These are phyloP conservation scores for Maniola hyperantus DNA, from an alignment of 2,888 invertebrate genomes.

Conservation along the genomic window DNA sequence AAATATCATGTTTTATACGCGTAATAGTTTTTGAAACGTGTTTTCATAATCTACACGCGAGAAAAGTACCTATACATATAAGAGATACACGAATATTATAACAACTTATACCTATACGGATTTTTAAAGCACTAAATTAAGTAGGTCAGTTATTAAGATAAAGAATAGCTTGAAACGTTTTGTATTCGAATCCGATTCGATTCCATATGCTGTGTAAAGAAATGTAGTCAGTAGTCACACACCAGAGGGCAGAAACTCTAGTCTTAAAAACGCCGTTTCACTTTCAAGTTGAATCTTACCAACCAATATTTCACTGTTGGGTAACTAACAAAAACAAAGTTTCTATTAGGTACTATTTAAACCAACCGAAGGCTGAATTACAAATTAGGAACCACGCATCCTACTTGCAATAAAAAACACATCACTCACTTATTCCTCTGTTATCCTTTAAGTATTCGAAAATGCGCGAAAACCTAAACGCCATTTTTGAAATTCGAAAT, in stretches of 20 bases:
- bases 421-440: conserved; percentile 39
- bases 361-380: conserved; percentile 18
- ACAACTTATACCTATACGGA: background rate
- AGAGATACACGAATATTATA: background rate
- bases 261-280: background rate
- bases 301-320: conserved; percentile 22
- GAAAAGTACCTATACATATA: background rate
- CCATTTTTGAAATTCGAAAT: conserved; percentile 39
- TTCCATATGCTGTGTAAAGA: background rate
- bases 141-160: background rate
- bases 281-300: conserved; percentile 16
- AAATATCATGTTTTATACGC: conserved; percentile 19
- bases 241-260: background rate
- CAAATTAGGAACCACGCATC: conserved; percentile 13
- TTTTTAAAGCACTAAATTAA: background rate
- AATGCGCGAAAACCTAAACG: conserved; percentile 34
- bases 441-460: conserved; percentile 37
- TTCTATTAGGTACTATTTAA: conserved; percentile 16
- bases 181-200: background rate
- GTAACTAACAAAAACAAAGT: conserved; percentile 23
- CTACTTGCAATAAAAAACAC: conserved; percentile 21
- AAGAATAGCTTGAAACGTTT: background rate
- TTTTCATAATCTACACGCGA: background rate
- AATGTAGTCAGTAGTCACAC: background rate
- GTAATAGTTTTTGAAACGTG: conserved; percentile 5